A percentile compares a stretch with the other conserved stretches of the same genome.
These are phyloP conservation scores for Chironomus tentans DNA, from an alignment of 2,888 invertebrate species.

Conservation along the genomic window DNA sequence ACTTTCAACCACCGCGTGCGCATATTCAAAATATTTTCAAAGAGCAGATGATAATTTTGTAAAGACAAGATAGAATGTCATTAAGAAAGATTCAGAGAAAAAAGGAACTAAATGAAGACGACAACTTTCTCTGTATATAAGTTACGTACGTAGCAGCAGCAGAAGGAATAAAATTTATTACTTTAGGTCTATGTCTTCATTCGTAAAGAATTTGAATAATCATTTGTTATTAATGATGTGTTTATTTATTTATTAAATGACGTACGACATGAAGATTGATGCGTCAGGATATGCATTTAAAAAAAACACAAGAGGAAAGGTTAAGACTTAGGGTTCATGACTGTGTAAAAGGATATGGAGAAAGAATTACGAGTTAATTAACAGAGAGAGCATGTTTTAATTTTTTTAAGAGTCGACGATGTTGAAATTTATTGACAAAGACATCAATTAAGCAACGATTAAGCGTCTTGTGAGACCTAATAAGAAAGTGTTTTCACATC, in stretches of 20 bases:
- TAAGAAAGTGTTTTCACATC: neutral
- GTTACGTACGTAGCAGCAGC: neutral
- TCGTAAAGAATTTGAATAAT: neutral
- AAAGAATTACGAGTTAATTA: conserved; percentile 8
- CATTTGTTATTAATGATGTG: conserved; percentile 17
- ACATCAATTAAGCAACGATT: conserved; percentile 13
- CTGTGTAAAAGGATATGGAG: neutral
- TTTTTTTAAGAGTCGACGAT: neutral
- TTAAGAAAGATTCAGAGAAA: neutral
- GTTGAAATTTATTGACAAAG: conserved; percentile 24
- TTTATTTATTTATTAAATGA: conserved; percentile 19
- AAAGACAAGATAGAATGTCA: neutral
- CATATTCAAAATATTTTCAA: neutral
- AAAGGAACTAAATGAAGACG: neutral
- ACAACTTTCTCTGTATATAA: neutral
- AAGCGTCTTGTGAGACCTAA: neutral
- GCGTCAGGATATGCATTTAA: conserved; percentile 2
- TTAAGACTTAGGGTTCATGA: neutral
- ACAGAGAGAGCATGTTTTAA: neutral
- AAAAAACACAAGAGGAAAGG: neutral
- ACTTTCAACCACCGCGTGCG: neutral
- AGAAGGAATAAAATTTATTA: neutral
- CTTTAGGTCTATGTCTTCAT: neutral
- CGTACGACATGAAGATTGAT: conserved; percentile 14
- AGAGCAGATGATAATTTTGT: neutral